Base-by-base conservation (phyloP, 2,888 invertebrate species). In the Sicus ferrugineus region DNA sequence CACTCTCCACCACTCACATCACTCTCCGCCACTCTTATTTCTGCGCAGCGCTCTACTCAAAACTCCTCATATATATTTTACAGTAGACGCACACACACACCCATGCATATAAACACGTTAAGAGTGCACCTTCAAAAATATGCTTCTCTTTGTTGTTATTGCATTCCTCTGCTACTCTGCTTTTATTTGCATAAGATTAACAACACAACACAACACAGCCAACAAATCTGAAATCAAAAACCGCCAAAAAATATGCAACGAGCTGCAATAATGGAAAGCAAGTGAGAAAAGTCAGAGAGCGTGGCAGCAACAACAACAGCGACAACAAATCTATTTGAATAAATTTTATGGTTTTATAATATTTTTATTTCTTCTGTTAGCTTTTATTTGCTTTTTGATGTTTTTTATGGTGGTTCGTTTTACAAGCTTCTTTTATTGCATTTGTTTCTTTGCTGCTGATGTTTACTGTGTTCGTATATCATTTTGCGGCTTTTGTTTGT, bases 111-210 rank as follows among this genome's bases (percentile, higher is more conserved):
- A 42, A 42, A 42, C 42, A 4, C 11, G n/a, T 42, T 42, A 14
- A n/a, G 14, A 4, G 42, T 34, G 14, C 11, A n/a, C 42, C 9
- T 42, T 42, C 42, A 42, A 64, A 64, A 64, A 64, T 64, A 64
- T 52, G 50, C 64, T 50, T 21, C 5, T 21, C n/a, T 21, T 50
- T n/a, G 4, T 5, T 34, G 38, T 34, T 34, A 34, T 5, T 34
- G 11, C 34, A 7, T 5, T 34, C 34, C 34, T 34, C 42, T 42
- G 16, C 42, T 42, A n/a, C n/a, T 42, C 42, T 4, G 1, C 26
- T 26, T 21, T 65, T 63, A 63, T 65, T 65, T 65, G 54, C 65
- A 65, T 65, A 65, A 54, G 65, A 65, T 65, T 65, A 65, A 46
- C 38, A 62, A 42, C 52, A 38, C 34, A 66, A n/a, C n/a, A n/a